A percentile compares a stretch with the other conserved stretches of the same genome.
Evolutionary conservation across 2,113 vertebrate genomes (phyloP).

Genomic region (Zeus faber): DNA sequence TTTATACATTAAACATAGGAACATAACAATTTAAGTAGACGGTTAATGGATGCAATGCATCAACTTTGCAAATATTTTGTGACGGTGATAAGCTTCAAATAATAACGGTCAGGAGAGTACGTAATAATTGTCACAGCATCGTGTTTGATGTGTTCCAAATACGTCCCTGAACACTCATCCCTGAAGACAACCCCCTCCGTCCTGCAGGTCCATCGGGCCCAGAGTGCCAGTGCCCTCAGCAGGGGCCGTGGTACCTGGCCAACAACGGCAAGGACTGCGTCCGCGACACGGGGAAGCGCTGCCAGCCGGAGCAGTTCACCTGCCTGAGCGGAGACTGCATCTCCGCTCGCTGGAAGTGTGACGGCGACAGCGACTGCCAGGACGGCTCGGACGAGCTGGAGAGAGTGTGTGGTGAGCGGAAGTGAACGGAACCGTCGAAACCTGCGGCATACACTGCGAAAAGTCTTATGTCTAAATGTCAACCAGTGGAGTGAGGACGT

Average conservation of each 20-base stretch:
- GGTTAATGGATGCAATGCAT: no score
- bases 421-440: no score
- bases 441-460: no score
- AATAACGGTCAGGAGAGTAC: no score
- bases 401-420: conserved; percentile 86
- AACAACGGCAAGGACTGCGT: conserved; percentile 90
- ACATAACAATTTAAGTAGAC: no score
- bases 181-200: neutral
- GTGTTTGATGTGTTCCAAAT: neutral
- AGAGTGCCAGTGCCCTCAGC: conserved; percentile 90
- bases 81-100: no score
- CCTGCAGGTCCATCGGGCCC: conserved; percentile 84
- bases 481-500: no score
- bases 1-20: no score
- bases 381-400: conserved; percentile 88
- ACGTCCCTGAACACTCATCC: neutral
- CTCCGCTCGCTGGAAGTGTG: conserved; percentile 77
- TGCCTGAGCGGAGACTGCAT: conserved; percentile 87
- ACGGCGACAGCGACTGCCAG: conserved; percentile 80
- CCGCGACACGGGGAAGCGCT: conserved; percentile 80
- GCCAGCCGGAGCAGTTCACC: conserved; percentile 80
- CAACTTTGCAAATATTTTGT: neutral
- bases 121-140: no score
- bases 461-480: no score
- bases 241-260: conserved; percentile 88